These are phyloP conservation scores for Thera obeliscata DNA, from an alignment of 2,888 invertebrate genomes.

Conservation along the genomic window DNA sequence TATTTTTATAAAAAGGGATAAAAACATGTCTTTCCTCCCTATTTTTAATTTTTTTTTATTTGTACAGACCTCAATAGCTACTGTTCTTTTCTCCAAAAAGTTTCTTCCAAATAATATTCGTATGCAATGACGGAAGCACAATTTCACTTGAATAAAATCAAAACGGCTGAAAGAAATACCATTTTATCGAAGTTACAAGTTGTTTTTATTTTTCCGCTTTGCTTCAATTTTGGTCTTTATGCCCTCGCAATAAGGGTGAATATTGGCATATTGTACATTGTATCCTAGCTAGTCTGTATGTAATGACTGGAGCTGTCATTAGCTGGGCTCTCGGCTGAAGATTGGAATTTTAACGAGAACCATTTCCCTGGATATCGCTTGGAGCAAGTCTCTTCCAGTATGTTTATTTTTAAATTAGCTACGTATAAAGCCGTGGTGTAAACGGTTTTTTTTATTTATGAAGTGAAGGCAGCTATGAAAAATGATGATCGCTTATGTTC, in stretches of 20 bases:
- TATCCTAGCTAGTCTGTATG: constrained; percentile 29
- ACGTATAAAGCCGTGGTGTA: constrained; percentile 1
- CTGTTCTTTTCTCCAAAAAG: too few species aligned
- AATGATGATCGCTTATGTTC: too few species aligned
- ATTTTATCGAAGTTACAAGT: constrained; percentile 14
- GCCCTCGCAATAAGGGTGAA: constrained; percentile 16
- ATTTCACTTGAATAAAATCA: constrained; percentile 11
- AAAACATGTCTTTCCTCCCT: too few species aligned
- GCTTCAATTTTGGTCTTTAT: constrained; percentile 9
- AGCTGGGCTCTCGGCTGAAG: constrained; percentile 49
- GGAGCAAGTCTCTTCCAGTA: constrained; percentile 18
- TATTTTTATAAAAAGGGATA: too few species aligned
- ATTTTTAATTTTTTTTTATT: too few species aligned
- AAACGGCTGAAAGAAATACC: constrained; percentile 20
- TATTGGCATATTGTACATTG: constrained; percentile 6
- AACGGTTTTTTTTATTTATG: constrained; percentile 5
- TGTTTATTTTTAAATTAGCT: constrained; percentile 35
- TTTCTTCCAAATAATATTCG: too few species aligned
- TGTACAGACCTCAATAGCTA: too few species aligned
- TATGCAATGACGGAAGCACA: too few species aligned
- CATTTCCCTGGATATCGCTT: constrained; percentile 51
- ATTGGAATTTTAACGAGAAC: constrained; percentile 67
- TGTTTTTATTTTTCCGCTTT: not conserved
- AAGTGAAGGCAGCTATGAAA: not conserved
- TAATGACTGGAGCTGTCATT: constrained; percentile 59